Conservation (phyloP, 1,140 invertebrate genomes). For the Marisa cornuarietis region DNA sequence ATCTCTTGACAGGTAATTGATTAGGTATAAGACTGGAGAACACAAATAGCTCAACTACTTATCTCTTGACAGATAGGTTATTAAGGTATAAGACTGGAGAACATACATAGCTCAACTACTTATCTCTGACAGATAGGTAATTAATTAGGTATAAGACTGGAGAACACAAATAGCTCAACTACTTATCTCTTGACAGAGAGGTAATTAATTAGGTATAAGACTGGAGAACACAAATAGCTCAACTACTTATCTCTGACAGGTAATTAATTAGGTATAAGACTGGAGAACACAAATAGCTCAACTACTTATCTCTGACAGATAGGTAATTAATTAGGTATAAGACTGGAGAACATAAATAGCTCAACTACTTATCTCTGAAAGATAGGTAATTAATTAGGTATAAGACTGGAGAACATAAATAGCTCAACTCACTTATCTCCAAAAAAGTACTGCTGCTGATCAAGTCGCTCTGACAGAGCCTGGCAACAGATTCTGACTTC, state of each 20-base stretch:
- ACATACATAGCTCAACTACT: slow-evolving; percentile 45
- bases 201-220: no score
- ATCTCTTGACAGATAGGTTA: no score
- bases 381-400: no score
- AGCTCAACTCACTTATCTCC: slow-evolving; percentile 62
- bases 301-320: slow-evolving; percentile 66
- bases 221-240: background rate
- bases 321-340: no score
- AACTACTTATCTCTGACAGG: slow-evolving; percentile 66
- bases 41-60: slow-evolving; percentile 49
- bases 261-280: no score
- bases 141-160: no score
- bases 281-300: background rate
- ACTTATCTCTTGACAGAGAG: no score
- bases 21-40: background rate
- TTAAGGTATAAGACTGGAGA: background rate
- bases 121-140: no score
- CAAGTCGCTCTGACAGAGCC: slow-evolving; percentile 80
- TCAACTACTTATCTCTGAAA: slow-evolving; percentile 59
- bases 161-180: slow-evolving; percentile 25
- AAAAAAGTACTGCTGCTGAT: slow-evolving; percentile 81
- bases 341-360: background rate
- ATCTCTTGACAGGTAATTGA: no score
- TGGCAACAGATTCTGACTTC: slow-evolving; percentile 87
- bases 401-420: background rate